phyloP scores from a whole-genome alignment of 1,140 invertebrate species.

The Magallana angulata region DNA sequence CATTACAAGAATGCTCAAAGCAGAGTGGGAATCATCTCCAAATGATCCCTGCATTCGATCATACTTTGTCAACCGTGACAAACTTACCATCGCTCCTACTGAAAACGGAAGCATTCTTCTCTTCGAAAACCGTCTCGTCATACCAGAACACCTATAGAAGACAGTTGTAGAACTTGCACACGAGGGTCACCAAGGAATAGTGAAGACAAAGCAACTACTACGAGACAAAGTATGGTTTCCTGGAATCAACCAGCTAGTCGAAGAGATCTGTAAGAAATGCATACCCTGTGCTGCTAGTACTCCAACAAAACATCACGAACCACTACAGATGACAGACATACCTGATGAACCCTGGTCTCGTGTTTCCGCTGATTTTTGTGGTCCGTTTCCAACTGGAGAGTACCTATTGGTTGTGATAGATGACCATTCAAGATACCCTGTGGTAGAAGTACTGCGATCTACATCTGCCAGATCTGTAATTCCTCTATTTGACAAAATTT shows the following conservation, averaged over 20 bases:
- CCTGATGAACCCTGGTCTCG: conserved; percentile 33
- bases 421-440: conserved; percentile 19
- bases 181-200: background rate
- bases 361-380: conserved; percentile 33
- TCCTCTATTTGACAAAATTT: conserved; percentile 35
- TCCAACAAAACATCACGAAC: background rate
- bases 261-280: background rate
- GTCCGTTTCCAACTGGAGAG: background rate
- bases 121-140: background rate
- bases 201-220: conserved; percentile 40
- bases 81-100: conserved; percentile 21
- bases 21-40: background rate
- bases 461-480: no score
- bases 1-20: background rate
- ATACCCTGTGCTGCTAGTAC: conserved; percentile 33
- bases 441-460: conserved; percentile 32
- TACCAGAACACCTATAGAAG: background rate
- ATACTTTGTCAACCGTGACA: background rate
- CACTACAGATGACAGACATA: conserved; percentile 5
- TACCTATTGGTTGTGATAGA: no score
- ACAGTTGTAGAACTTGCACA: background rate
- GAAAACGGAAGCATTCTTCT: background rate
- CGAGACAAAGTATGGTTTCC: conserved; percentile 44
- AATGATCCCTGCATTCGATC: background rate
- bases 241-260: background rate